Evolutionary conservation across 2,888 invertebrate species (phyloP), one percentile per base, ranked within the genome.

Genomic region (Caenorhabditis sp.): DNA sequence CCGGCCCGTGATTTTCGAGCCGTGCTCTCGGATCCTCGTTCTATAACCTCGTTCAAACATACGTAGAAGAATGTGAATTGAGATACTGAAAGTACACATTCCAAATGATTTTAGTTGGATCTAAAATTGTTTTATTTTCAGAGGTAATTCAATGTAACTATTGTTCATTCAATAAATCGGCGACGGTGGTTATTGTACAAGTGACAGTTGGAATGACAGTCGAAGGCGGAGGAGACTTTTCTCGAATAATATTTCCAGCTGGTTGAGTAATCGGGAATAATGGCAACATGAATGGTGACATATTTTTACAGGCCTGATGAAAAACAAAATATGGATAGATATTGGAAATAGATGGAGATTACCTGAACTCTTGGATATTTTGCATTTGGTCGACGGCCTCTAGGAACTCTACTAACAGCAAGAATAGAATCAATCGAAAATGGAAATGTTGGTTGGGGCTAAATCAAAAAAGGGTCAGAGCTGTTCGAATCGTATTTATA

Each of bases 211-310:
- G 24, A 14, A n/a, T 50, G 50, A 50, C 50, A 50, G 24, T 21
- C 21, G 53, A 21, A 17, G 36, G 31, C 4, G 57, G 57, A 3
- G 57, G 57, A 3, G 57, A 36, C 10, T 36, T 58, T 8, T 76
- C 70, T 8, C 76, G 65, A 43, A 87, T 80, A 8, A 83, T 79
- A 70, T 88, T 88, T 3, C 90, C 90, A 59, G 89, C 88, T 3
- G 90, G 90, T 76, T 90, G 90, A 8, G 89, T 89, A 61, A 90
- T 88, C 21, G 89, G 89, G 70, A 88, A 89, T 27, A 89, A 82
- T 1, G 89, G 89, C 62, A 89, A 78, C 82, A 88, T 88, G 68
- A 88, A 86, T 12, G 88, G 88, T 6, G 88, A 88, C 72, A 89
- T 84, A 68, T 88, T 89, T 80, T 89, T 90, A 82, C 89, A 88